phyloP scores from a whole-genome alignment of 2,113 vertebrate species.

The Oryzias celebensis region DNA sequence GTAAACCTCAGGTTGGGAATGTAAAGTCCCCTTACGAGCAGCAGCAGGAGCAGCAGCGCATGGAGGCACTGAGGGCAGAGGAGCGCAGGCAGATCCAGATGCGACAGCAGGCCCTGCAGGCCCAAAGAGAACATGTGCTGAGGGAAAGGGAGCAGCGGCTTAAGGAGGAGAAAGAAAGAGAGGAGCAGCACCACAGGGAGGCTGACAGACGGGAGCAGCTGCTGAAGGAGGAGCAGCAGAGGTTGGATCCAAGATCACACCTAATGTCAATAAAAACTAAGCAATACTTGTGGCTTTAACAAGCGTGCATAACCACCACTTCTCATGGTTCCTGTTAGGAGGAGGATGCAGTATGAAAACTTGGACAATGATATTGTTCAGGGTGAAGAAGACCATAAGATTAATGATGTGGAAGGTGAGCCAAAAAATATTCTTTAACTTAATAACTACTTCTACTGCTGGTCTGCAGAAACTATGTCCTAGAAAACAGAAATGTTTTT shows the following conservation, averaged over 20 bases:
- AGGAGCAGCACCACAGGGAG: constrained; percentile 76
- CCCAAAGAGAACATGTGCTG: constrained; percentile 80
- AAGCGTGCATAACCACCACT: constrained; percentile 2
- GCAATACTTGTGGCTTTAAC: neutral
- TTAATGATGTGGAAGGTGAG: constrained; percentile 81
- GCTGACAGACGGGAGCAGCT: constrained; percentile 72
- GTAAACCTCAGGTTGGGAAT: constrained; percentile 13
- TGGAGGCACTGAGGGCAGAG: constrained; percentile 76
- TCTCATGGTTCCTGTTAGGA: constrained; percentile 68
- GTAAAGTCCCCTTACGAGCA: constrained; percentile 83
- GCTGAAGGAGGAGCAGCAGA: constrained; percentile 67
- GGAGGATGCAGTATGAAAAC: constrained; percentile 81
- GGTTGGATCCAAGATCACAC: constrained; percentile 48
- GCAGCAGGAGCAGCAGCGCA: constrained; percentile 86
- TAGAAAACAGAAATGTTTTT: too few species aligned
- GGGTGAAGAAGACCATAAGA: constrained; percentile 80
- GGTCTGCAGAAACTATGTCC: too few species aligned
- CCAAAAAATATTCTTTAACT: neutral
- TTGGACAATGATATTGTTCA: constrained; percentile 85
- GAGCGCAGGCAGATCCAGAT: constrained; percentile 78
- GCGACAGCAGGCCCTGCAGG: constrained; percentile 80
- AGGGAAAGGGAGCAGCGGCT: constrained; percentile 78
- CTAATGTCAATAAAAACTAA: neutral
- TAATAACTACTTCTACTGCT: neutral
- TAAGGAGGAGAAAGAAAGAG: constrained; percentile 75